These are phyloP conservation scores for Neosalanx taihuensis DNA, from an alignment of 2,797 vertebrate genomes.

Conservation along the genomic window DNA sequence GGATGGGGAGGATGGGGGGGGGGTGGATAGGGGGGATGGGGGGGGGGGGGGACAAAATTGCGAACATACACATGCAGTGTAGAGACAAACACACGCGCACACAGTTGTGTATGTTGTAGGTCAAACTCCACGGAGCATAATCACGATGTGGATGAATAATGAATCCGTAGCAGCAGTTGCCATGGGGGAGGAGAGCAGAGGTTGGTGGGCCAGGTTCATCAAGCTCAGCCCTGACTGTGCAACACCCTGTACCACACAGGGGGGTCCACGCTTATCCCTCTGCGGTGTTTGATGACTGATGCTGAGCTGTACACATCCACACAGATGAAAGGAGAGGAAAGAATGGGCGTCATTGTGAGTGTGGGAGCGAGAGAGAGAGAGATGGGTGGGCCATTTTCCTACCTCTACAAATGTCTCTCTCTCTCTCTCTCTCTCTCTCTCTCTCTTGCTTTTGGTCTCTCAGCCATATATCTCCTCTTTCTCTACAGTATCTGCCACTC, in stretches of 20 bases:
- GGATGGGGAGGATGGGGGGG: neutral
- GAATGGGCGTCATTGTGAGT: too few species aligned
- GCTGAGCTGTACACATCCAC: neutral
- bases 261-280: neutral
- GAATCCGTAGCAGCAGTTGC: conserved; percentile 12
- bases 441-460: conserved; percentile 24
- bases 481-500: conserved; percentile 13
- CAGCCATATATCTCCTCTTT: conserved; percentile 1
- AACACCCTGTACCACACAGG: neutral
- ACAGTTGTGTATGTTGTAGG: conserved; percentile 1
- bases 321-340: neutral
- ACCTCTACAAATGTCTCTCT: neutral
- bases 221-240: neutral
- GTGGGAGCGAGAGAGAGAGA: neutral
- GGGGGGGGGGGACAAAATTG: neutral
- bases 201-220: neutral
- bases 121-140: conserved; percentile 15
- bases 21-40: conserved; percentile 15
- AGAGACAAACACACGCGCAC: conserved; percentile 17
- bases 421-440: neutral
- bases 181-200: neutral
- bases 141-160: conserved; percentile 32
- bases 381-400: neutral
- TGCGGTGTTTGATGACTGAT: too few species aligned
- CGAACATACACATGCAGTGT: neutral